These are phyloP conservation scores for Novumbra hubbsi DNA, from an alignment of 2,797 vertebrate species.

Conservation along the genomic window DNA sequence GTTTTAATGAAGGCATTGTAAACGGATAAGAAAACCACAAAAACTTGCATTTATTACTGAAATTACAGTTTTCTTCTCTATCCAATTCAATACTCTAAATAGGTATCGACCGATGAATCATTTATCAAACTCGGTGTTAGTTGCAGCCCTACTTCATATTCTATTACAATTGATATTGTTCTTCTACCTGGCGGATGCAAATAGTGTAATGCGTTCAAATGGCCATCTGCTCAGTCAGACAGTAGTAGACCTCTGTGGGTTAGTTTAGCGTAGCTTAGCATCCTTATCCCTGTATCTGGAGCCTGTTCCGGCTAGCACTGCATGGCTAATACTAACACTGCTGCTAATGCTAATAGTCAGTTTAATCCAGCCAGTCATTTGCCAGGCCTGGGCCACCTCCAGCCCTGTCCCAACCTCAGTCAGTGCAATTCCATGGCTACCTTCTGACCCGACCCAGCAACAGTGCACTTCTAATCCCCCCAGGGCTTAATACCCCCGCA, in stretches of 20 bases:
- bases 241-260: not conserved
- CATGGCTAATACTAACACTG: slow-evolving; percentile 26
- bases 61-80: too few relatives aligned
- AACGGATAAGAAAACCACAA: too few relatives aligned
- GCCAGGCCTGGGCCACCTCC: slow-evolving; percentile 31
- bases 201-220: not conserved
- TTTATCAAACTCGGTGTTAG: not conserved
- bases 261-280: not conserved
- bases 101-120: too few relatives aligned
- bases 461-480: slow-evolving; percentile 60
- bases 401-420: slow-evolving; percentile 45
- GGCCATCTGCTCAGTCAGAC: not conserved
- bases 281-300: not conserved
- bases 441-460: slow-evolving; percentile 11
- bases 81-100: too few relatives aligned
- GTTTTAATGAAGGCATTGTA: too few relatives aligned
- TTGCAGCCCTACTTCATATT: not conserved
- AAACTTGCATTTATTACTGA: too few relatives aligned
- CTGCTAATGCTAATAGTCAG: slow-evolving; percentile 8
- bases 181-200: not conserved
- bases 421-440: not conserved
- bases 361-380: slow-evolving; percentile 58
- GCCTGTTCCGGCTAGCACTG: not conserved
- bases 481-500: slow-evolving; percentile 50
- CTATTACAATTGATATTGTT: not conserved